Conservation (phyloP, 2,797 vertebrate genomes). For the Hirundo rustica region DNA sequence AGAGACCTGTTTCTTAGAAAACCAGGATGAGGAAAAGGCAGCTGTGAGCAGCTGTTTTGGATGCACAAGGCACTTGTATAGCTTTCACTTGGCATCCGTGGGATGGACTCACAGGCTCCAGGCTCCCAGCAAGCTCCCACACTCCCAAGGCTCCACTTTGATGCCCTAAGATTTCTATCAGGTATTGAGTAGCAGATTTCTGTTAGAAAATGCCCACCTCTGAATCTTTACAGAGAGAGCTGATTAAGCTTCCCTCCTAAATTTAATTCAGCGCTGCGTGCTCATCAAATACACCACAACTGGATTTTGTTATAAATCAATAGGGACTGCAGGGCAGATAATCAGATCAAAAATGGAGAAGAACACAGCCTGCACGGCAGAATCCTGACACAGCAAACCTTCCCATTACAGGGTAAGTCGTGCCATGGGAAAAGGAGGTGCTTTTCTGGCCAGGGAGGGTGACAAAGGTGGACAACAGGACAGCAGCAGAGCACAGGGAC, state of each 20-base stretch:
- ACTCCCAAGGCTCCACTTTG: neutral
- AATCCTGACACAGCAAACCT: neutral
- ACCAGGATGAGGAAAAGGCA: neutral
- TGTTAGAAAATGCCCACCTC: neutral
- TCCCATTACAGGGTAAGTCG: neutral
- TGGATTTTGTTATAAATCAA: neutral
- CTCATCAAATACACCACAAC: neutral
- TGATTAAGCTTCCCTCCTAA: neutral
- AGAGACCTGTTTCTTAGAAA: neutral
- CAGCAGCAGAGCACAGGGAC: neutral
- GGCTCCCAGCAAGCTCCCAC: neutral
- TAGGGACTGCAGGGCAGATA: neutral
- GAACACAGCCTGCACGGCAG: neutral
- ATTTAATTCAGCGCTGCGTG: neutral
- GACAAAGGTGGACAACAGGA: neutral
- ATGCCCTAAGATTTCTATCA: accelerated
- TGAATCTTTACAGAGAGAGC: neutral
- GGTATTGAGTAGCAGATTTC: neutral
- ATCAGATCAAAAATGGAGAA: neutral
- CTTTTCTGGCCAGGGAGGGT: neutral
- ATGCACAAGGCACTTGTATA: neutral
- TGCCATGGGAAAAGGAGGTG: neutral
- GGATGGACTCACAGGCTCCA: neutral
- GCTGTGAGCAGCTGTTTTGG: neutral
- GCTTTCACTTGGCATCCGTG: neutral